These are phyloP conservation scores for Peromyscus nudipes DNA, from an alignment of 2,797 vertebrate genomes.

Conservation along the genomic window DNA sequence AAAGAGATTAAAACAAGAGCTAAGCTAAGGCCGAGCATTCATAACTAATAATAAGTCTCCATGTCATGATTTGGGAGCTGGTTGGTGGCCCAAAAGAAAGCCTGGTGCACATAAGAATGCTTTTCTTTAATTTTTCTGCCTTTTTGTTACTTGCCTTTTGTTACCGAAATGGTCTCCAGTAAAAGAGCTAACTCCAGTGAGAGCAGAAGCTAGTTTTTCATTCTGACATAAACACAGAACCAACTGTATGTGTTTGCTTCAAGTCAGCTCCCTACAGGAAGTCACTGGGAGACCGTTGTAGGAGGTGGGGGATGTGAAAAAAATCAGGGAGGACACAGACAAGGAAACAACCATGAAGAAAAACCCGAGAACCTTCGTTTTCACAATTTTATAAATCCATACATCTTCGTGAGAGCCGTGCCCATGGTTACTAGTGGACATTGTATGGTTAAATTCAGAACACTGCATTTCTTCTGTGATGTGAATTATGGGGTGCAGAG, in stretches of 20 bases:
- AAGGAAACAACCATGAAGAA: neutral
- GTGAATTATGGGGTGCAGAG: neutral
- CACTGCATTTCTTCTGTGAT: slow-evolving; percentile 17
- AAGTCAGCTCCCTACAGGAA: slow-evolving; percentile 7
- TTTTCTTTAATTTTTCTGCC: slow-evolving; percentile 25
- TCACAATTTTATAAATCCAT: neutral
- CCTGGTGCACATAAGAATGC: neutral
- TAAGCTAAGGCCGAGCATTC: neutral
- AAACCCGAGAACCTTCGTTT: neutral
- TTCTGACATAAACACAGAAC: neutral
- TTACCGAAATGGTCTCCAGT: neutral
- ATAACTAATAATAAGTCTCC: neutral
- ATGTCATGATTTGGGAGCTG: neutral
- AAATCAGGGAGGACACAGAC: neutral
- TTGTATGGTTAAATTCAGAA: neutral
- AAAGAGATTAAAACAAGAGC: neutral
- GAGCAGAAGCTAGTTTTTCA: neutral
- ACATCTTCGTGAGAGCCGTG: neutral
- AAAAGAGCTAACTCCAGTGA: neutral
- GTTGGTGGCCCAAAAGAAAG: neutral
- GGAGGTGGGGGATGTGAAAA: neutral
- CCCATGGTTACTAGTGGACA: neutral
- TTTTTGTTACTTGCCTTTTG: slow-evolving; percentile 35
- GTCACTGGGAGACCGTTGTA: neutral
- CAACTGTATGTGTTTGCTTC: neutral